Evolutionary conservation across 1,140 invertebrate genomes (phyloP).

Genomic region (Ganaspis sp.): DNA sequence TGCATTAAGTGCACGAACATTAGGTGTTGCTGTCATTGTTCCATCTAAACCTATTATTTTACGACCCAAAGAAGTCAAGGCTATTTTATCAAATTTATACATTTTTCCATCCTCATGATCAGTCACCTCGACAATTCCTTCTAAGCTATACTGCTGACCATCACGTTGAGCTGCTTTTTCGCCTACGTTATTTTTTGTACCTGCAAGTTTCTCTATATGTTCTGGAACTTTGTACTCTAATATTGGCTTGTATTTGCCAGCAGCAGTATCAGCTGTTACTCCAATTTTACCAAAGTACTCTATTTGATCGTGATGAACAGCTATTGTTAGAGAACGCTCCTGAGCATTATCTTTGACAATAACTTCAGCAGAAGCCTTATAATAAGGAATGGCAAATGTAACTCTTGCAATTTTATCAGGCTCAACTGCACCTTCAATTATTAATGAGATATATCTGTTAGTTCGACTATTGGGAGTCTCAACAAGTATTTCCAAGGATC

Average conservation of each 20-base stretch:
- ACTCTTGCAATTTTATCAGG: slow-evolving; percentile 78
- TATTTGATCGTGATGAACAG: slow-evolving; percentile 77
- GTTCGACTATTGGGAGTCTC: slow-evolving; percentile 83
- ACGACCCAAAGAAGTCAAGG: slow-evolving; percentile 71
- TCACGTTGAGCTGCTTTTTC: slow-evolving; percentile 53
- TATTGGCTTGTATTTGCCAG: slow-evolving; percentile 81
- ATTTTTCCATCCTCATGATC: slow-evolving; percentile 73
- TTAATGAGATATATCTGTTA: slow-evolving; percentile 78
- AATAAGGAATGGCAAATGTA: slow-evolving; percentile 79
- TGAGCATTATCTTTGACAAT: slow-evolving; percentile 75
- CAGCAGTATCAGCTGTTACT: slow-evolving; percentile 78
- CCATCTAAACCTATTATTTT: slow-evolving; percentile 77
- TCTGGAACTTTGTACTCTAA: slow-evolving; percentile 82
- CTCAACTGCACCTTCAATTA: slow-evolving; percentile 72
- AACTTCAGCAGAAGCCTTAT: slow-evolving; percentile 76
- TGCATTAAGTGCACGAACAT: slow-evolving; percentile 72
- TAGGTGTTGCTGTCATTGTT: slow-evolving; percentile 70
- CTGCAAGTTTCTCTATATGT: slow-evolving; percentile 70
- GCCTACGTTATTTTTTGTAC: slow-evolving; percentile 48
- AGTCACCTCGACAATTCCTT: slow-evolving; percentile 77
- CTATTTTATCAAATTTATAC: slow-evolving; percentile 79
- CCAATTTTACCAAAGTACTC: slow-evolving; percentile 81
- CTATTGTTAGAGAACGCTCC: slow-evolving; percentile 78
- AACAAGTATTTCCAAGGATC: slow-evolving; percentile 79
- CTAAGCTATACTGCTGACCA: slow-evolving; percentile 75